Evolutionary conservation across 2,113 vertebrate genomes (phyloP).

Genomic region (Elgaria multicarinata): DNA sequence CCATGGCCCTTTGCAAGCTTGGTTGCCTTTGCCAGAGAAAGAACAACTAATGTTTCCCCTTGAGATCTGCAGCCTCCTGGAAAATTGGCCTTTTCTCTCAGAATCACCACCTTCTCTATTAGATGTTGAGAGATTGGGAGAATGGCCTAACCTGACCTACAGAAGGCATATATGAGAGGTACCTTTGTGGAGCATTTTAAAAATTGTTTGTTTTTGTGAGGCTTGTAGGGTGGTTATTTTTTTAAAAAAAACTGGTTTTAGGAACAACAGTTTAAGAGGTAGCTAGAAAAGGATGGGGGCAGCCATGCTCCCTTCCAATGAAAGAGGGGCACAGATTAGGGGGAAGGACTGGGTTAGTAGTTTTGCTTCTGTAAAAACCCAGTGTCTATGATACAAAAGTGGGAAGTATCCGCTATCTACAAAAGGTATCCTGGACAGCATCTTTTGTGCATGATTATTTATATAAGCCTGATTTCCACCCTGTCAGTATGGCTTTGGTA

Average conservation of each 20-base stretch:
- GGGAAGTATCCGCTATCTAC: neutral
- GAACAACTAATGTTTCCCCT: no score
- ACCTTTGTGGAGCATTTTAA: neutral
- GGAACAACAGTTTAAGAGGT: neutral
- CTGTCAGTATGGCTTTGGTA: no score
- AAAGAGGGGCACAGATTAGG: neutral
- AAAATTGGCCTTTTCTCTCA: neutral
- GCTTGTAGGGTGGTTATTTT: neutral
- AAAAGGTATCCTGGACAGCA: slow-evolving; percentile 15
- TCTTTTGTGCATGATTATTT: slow-evolving; percentile 39
- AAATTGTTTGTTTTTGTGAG: neutral
- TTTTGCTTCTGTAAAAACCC: neutral
- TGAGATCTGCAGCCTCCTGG: neutral
- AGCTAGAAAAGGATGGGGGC: neutral
- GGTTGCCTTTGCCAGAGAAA: neutral
- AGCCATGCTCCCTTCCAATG: neutral
- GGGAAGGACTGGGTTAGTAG: neutral
- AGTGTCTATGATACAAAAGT: neutral
- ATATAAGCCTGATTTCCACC: no score
- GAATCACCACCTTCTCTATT: neutral
- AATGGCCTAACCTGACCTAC: neutral
- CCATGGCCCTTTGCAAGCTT: neutral
- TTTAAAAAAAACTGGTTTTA: neutral
- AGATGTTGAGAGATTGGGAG: neutral
- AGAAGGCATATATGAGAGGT: neutral